These are phyloP conservation scores for Acleris emargana DNA, from an alignment of 2,888 invertebrate species.

Conservation along the genomic window DNA sequence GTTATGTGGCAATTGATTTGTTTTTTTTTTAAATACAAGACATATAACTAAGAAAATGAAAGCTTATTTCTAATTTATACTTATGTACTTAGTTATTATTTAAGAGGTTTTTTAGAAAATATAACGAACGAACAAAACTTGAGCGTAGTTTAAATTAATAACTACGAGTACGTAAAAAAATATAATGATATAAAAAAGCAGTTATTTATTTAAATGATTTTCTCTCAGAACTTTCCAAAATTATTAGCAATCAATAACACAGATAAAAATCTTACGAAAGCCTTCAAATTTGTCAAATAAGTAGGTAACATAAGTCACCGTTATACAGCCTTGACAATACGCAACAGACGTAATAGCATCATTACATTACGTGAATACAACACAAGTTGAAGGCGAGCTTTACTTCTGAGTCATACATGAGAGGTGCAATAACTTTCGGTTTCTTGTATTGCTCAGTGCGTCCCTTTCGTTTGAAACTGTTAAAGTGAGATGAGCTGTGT, in stretches of 20 bases:
- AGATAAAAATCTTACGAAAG: neutral
- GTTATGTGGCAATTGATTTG: too few relatives aligned
- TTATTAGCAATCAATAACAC: neutral
- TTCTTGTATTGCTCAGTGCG: neutral
- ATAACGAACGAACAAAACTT: too few relatives aligned
- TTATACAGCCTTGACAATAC: neutral
- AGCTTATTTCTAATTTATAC: too few relatives aligned
- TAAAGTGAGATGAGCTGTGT: neutral
- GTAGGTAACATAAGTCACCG: conserved; percentile 13
- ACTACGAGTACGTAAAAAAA: too few relatives aligned
- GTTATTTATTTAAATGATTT: too few relatives aligned
- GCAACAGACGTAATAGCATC: conserved; percentile 16
- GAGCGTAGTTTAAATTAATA: too few relatives aligned
- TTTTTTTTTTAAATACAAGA: too few relatives aligned
- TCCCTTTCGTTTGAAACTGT: neutral
- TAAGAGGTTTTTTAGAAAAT: too few relatives aligned
- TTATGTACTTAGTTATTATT: too few relatives aligned
- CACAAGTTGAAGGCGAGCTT: neutral
- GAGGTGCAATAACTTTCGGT: conserved; percentile 1
- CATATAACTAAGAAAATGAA: too few relatives aligned
- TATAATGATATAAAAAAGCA: too few relatives aligned
- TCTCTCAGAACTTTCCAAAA: neutral
- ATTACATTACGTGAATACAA: conserved; percentile 11
- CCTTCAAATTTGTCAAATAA: conserved; percentile 3
- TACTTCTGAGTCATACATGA: conserved; percentile 19